phyloP scores from a whole-genome alignment of 2,797 vertebrate genomes.

The Coendou prehensilis region DNA sequence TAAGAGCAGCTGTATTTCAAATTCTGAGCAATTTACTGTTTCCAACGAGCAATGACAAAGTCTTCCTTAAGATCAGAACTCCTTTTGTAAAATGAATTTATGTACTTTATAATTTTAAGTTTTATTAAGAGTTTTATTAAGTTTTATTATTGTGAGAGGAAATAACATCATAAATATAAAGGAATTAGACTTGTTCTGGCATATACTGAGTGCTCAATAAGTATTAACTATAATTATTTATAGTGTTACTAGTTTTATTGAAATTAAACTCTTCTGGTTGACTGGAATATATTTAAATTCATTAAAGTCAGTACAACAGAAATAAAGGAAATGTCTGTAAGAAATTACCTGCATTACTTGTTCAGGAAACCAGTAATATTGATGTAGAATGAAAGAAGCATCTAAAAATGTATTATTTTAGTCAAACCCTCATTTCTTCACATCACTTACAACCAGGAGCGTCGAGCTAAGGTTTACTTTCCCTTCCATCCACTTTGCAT shows the following conservation, averaged over 20 bases:
- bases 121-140: slow-evolving; percentile 14
- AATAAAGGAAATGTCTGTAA: background rate
- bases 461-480: background rate
- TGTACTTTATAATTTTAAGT: slow-evolving; percentile 12
- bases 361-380: background rate
- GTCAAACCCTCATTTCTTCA: background rate
- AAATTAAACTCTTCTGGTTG: background rate
- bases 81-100: slow-evolving; percentile 28
- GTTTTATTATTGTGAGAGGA: background rate
- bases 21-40: background rate
- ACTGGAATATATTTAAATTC: background rate
- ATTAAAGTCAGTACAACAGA: background rate
- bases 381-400: background rate
- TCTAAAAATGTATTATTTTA: background rate
- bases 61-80: slow-evolving; percentile 7
- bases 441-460: background rate
- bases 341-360: background rate
- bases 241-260: background rate
- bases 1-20: background rate
- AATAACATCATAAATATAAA: slow-evolving; percentile 3
- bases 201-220: background rate
- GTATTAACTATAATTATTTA: background rate
- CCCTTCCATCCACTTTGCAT: background rate
- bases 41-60: background rate
- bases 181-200: background rate